phyloP scores from a whole-genome alignment of 2,888 invertebrate genomes.

The Steinernema carpocapsae region DNA sequence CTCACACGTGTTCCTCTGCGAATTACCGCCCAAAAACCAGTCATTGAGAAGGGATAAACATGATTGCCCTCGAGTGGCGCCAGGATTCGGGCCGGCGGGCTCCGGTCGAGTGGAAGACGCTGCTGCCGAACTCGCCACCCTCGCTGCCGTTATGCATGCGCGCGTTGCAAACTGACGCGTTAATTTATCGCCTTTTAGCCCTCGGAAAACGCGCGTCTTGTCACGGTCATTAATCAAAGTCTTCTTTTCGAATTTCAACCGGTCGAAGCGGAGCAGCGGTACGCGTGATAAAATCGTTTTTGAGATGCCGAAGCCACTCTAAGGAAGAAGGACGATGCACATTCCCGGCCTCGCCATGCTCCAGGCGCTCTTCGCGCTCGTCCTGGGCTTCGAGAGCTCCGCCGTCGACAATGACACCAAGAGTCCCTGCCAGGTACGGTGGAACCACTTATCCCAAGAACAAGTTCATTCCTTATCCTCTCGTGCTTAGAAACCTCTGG shows the following conservation, averaged over 20 bases:
- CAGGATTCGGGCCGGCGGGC: neutral
- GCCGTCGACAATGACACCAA: neutral
- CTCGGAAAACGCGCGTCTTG: constrained; percentile 26
- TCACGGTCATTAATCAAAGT: constrained; percentile 28
- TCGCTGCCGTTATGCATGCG: neutral
- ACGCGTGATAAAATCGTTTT: constrained; percentile 30
- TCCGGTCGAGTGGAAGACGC: constrained; percentile 26
- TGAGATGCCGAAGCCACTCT: constrained; percentile 27
- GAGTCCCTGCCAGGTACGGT: constrained; percentile 17
- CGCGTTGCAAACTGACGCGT: constrained; percentile 31
- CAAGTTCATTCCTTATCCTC: too few relatives aligned
- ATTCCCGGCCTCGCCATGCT: constrained; percentile 24
- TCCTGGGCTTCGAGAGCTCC: neutral
- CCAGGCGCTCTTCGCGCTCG: constrained; percentile 1
- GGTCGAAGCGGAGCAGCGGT: neutral
- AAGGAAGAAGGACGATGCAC: neutral
- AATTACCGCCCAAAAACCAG: constrained; percentile 28
- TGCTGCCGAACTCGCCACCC: neutral
- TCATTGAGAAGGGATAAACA: constrained; percentile 9
- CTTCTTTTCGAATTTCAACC: constrained; percentile 22
- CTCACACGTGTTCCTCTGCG: constrained; percentile 20
- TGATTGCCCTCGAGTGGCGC: constrained; percentile 20
- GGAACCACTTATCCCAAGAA: neutral
- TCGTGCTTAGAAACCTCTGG: constrained; percentile 52
- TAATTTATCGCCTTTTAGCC: constrained; percentile 29